Conservation (phyloP, 2,888 invertebrate species). For the Branchellion lobata region DNA sequence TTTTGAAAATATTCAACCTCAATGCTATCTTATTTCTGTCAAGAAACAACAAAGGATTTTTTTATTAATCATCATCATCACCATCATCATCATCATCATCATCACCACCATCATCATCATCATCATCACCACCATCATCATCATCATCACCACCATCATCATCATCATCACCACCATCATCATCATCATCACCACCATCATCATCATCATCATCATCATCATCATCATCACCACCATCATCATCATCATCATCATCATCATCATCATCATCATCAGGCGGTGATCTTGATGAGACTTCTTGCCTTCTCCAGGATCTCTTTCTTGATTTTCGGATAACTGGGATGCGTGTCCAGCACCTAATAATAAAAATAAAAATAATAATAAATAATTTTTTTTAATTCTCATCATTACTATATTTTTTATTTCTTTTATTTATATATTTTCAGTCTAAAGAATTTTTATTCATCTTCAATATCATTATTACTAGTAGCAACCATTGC, state of each 20-base stretch:
- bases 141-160: conserved; percentile 6
- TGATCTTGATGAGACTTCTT: conserved; percentile 9
- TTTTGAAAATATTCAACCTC: too few species aligned
- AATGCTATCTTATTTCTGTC: too few species aligned
- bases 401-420: too few species aligned
- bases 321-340: conserved; percentile 84
- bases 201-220: conserved; percentile 24
- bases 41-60: not conserved
- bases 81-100: conserved; percentile 26
- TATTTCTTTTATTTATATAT: too few species aligned
- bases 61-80: conserved; percentile 33
- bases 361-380: conserved; percentile 47
- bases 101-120: not conserved
- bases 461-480: not conserved
- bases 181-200: conserved; percentile 20
- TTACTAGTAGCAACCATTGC: too few species aligned
- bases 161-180: conserved; percentile 14
- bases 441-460: too few species aligned
- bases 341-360: conserved; percentile 75
- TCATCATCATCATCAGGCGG: not conserved
- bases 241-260: conserved; percentile 16
- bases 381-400: not conserved
- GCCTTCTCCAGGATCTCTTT: conserved; percentile 90
- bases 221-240: conserved; percentile 11
- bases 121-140: conserved; percentile 31